These are phyloP conservation scores for Hycleus cichorii DNA, from an alignment of 1,140 invertebrate species.

Conservation along the genomic window DNA sequence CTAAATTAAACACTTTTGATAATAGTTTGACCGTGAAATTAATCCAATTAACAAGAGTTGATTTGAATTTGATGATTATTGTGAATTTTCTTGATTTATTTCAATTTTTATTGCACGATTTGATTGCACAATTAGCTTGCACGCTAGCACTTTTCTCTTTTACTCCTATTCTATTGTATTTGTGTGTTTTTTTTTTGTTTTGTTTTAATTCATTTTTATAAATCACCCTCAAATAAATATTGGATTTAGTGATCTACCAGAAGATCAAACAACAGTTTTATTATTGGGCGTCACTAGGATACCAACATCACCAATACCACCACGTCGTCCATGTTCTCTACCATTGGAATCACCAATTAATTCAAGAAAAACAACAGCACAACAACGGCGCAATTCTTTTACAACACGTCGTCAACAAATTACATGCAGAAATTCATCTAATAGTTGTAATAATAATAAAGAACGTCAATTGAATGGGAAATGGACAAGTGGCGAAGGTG, in stretches of 20 bases:
- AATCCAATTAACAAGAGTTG: too few species aligned
- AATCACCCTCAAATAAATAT: too few species aligned
- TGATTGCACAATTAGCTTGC: too few species aligned
- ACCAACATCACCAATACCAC: slow-evolving; percentile 32
- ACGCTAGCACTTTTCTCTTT: too few species aligned
- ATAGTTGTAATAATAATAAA: neutral
- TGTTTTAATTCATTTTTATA: too few species aligned
- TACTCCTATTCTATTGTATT: too few species aligned
- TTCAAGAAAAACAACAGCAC: neutral
- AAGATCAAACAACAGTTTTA: slow-evolving; percentile 36
- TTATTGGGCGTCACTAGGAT: slow-evolving; percentile 38
- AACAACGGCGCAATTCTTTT: slow-evolving; percentile 9
- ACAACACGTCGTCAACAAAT: slow-evolving; percentile 4
- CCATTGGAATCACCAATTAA: slow-evolving; percentile 17
- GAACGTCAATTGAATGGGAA: slow-evolving; percentile 7
- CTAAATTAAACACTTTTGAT: too few species aligned
- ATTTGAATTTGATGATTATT: too few species aligned
- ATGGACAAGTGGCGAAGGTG: neutral
- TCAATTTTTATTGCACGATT: too few species aligned
- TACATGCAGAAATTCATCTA: slow-evolving; percentile 16
- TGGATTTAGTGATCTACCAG: slow-evolving; percentile 37
- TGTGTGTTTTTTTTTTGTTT: too few species aligned
- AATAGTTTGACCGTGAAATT: too few species aligned
- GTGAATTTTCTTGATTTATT: too few species aligned
- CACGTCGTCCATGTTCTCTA: slow-evolving; percentile 34